A percentile compares a stretch with the other conserved stretches of the same genome.
Evolutionary conservation across 2,113 vertebrate species (phyloP).

Genomic region (Eonycteris spelaea): DNA sequence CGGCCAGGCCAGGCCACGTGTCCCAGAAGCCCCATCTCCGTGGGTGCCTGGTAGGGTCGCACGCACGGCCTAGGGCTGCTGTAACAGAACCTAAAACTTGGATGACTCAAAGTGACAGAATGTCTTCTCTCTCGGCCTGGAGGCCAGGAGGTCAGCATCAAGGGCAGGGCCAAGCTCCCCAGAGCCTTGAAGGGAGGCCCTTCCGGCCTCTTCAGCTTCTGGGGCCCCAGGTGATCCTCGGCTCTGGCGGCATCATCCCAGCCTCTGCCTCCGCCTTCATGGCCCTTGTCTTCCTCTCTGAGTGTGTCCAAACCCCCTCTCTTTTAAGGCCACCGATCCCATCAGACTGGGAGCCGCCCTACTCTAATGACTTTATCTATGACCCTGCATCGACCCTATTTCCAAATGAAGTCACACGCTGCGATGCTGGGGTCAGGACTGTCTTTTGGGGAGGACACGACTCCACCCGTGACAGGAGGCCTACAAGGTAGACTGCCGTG

Average conservation of each 20-base stretch:
- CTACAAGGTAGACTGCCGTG: background rate
- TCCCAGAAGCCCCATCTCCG: background rate
- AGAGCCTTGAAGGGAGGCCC: background rate
- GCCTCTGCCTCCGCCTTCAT: background rate
- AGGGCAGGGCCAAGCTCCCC: background rate
- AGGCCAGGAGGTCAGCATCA: background rate
- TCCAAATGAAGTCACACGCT: background rate
- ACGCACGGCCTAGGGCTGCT: background rate
- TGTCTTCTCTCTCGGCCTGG: background rate
- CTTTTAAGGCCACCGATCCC: background rate
- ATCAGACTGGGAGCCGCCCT: background rate
- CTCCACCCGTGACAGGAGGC: too few species aligned
- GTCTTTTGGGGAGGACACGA: background rate
- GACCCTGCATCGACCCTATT: rapidly evolving
- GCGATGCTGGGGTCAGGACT: background rate
- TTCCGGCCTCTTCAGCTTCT: background rate
- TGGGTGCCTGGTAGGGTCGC: too few species aligned
- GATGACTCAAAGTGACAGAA: background rate
- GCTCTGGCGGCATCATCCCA: rapidly evolving
- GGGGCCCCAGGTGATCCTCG: background rate
- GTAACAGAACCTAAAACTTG: rapidly evolving
- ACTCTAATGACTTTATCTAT: background rate
- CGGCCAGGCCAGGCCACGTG: too few species aligned
- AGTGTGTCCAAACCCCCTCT: background rate
- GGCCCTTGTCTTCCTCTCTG: rapidly evolving